These are phyloP conservation scores for Diglossa brunneiventris DNA, from an alignment of 2,113 vertebrate genomes.

Conservation along the genomic window DNA sequence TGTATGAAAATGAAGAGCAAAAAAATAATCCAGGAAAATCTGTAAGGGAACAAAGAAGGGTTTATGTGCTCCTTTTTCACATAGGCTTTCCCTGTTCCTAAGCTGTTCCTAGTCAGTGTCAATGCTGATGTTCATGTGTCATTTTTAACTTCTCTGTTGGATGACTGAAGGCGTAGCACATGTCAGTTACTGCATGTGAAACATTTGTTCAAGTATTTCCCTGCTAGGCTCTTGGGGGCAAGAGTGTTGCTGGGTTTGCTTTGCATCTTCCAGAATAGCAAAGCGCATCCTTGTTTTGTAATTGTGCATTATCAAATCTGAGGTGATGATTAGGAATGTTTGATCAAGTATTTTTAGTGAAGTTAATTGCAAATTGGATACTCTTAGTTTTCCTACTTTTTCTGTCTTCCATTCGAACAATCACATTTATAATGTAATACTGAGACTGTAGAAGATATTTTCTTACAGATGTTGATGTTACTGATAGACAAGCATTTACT, in stretches of 20 bases:
- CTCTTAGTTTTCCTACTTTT: background rate
- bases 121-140: background rate
- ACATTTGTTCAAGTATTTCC: background rate
- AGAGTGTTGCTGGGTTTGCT: background rate
- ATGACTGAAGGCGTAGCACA: background rate
- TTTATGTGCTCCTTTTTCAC: background rate
- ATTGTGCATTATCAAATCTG: background rate
- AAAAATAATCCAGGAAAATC: conserved; percentile 54
- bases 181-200: background rate
- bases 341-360: background rate
- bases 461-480: background rate
- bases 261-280: background rate
- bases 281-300: background rate
- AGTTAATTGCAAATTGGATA: background rate
- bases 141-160: background rate
- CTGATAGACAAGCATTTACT: background rate
- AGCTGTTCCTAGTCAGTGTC: background rate
- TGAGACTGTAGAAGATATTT: background rate
- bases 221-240: background rate
- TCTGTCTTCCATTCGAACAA: background rate
- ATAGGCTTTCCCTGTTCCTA: background rate
- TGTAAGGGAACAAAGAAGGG: conserved; percentile 52
- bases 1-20: conserved; percentile 79
- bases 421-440: background rate
- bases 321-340: background rate